Evolutionary conservation across 1,140 invertebrate genomes (phyloP).

Genomic region (Hycleus cichorii): DNA sequence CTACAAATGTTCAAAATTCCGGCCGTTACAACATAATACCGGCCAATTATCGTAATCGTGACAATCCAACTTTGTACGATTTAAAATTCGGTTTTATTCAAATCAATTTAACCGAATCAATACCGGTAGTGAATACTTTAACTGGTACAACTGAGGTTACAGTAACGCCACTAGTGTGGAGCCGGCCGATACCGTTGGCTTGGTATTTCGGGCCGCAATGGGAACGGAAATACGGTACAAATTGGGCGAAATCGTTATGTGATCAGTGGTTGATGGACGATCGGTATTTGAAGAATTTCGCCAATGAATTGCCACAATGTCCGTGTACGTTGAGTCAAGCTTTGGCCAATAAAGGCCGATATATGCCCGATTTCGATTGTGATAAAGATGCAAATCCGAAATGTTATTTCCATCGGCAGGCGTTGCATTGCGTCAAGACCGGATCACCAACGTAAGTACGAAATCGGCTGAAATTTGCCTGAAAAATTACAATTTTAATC

Average conservation of each 20-base stretch:
- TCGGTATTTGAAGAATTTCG: constrained; percentile 79
- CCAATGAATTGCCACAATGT: constrained; percentile 76
- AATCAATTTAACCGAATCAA: constrained; percentile 78
- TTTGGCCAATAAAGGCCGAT: constrained; percentile 83
- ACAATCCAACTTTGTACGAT: constrained; percentile 60
- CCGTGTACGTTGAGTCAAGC: constrained; percentile 91
- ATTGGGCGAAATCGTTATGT: constrained; percentile 77
- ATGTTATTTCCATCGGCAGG: constrained; percentile 81
- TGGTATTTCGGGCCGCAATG: constrained; percentile 91
- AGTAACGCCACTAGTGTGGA: constrained; percentile 79
- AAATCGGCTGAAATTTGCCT: not conserved
- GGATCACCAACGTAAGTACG: constrained; percentile 76
- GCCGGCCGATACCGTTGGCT: constrained; percentile 78
- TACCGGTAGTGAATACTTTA: constrained; percentile 46
- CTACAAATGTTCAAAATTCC: constrained; percentile 29
- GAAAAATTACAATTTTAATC: no score
- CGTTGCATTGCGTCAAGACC: constrained; percentile 86
- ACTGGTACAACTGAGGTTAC: constrained; percentile 47
- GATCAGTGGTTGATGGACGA: constrained; percentile 85
- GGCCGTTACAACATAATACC: constrained; percentile 36
- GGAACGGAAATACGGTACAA: constrained; percentile 63
- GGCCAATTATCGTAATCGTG: constrained; percentile 51
- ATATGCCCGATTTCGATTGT: constrained; percentile 83
- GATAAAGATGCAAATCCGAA: constrained; percentile 85
- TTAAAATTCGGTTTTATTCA: constrained; percentile 85